Base-by-base conservation (phyloP, 2,888 invertebrate genomes). In the Ophion costatus region DNA sequence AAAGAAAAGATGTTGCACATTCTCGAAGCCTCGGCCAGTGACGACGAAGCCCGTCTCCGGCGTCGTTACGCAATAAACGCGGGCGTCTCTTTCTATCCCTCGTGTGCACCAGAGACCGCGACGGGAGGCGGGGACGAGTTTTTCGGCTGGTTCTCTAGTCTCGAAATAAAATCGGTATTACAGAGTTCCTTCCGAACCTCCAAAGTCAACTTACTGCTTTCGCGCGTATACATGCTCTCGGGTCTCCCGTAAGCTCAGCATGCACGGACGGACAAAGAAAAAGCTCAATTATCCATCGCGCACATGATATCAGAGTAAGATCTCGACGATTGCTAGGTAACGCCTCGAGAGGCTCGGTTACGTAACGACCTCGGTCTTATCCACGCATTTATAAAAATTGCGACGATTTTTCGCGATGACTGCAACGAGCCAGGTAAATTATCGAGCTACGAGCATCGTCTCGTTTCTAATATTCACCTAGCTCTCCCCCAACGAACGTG, bases 31-130 rank as follows among this genome's bases (percentile, higher is more conserved):
- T 56, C 33, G 51, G 33, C 59, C 75, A 77, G 71, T 76, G 75
- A 42, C 82, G 70, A 59, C 71, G 71, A 63, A 51, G 42, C 61
- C 63, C 38, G 56, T 75, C 38, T 67, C 14, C 45, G 3, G 11
- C 56, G 17, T 69, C 73, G 64, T 85, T 85, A 83, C 77, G 80
- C 45, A 85, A 85, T 38, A 38, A 70, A 70, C 73, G 57, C 59
- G 71, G 71, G 33, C 45, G 33, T 77, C 42, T 80, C n/a, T 51
- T 38, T 38, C 5, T 59, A 61, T 76, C 57, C 63, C 61, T 56
- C 20, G 11, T 63, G 22, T 67, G 59, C 33, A 74, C 11, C 9
- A 42, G 59, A 5, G 59, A 29, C 4, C 14, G 63, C 29, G 45
- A 45, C 45, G 9, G 14, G 14, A 45, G 45, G 45, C 14, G 45